Percentiles rank a stretch among this genome's conserved stretches.
These are phyloP conservation scores for Lipotes vexillifer DNA, from an alignment of 2,113 vertebrate genomes.

Conservation along the genomic window DNA sequence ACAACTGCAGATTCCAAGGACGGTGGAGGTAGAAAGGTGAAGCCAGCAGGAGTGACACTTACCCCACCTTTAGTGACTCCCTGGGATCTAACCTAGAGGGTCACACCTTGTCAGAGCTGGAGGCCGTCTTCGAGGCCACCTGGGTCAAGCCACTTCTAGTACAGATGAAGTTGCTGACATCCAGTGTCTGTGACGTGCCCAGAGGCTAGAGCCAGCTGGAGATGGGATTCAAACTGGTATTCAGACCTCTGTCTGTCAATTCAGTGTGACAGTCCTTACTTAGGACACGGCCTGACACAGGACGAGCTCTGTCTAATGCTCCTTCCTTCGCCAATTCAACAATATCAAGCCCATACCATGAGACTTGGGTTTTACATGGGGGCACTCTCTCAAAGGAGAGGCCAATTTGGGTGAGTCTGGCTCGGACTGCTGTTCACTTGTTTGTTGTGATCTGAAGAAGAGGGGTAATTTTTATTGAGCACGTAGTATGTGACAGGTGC, in stretches of 20 bases:
- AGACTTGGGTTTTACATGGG: not conserved
- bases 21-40: not conserved
- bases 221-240: not conserved
- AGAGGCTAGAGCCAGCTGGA: not conserved
- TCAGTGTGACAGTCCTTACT: not conserved
- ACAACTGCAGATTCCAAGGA: not conserved
- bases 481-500: not conserved
- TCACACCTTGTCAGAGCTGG: not conserved
- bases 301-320: not conserved
- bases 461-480: not conserved
- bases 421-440: not conserved
- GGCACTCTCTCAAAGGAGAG: not conserved
- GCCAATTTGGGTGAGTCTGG: not conserved
- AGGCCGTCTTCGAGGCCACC: not conserved
- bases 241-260: not conserved
- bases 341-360: accelerated
- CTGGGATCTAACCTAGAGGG: not conserved
- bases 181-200: not conserved
- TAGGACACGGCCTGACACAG: too few relatives aligned
- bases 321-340: not conserved
- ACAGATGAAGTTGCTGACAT: not conserved
- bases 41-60: not conserved
- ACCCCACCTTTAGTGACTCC: not conserved
- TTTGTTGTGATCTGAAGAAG: not conserved
- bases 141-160: not conserved